Percentiles rank a stretch among this genome's conserved stretches.
phyloP scores from a whole-genome alignment of 2,113 vertebrate genomes.

The Lepus americanus region DNA sequence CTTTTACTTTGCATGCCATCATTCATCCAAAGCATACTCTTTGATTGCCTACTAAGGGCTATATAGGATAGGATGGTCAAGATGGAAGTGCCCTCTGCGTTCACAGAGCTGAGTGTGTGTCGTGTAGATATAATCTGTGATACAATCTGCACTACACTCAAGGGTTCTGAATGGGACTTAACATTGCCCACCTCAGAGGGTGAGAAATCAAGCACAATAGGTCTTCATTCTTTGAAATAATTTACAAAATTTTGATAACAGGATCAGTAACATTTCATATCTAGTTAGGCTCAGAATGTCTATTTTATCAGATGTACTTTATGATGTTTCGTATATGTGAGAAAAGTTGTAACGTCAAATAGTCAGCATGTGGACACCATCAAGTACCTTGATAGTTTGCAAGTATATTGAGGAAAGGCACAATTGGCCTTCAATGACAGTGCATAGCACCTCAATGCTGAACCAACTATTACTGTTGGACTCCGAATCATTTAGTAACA shows the following conservation, averaged over 20 bases:
- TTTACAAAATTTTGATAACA: neutral
- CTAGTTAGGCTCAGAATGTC: conserved; percentile 26
- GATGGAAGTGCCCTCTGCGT: neutral
- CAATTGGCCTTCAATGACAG: neutral
- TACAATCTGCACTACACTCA: too few relatives aligned
- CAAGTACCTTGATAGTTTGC: conserved; percentile 5
- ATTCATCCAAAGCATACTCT: neutral
- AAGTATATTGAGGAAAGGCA: neutral
- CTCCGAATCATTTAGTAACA: neutral
- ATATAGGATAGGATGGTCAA: neutral
- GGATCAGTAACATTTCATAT: neutral
- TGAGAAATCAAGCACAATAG: neutral
- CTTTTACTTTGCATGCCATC: neutral
- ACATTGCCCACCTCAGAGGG: neutral
- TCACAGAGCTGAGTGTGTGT: neutral
- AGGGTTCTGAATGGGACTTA: neutral
- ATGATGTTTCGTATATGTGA: conserved; percentile 23
- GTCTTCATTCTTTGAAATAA: neutral
- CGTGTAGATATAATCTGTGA: too few relatives aligned
- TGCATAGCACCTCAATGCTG: neutral
- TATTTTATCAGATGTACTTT: conserved; percentile 16
- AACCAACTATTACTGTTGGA: neutral
- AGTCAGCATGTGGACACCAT: neutral
- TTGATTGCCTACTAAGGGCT: neutral
- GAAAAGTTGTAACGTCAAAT: neutral